phyloP scores from a whole-genome alignment of 2,888 invertebrate genomes.

The Zhengitettix transpicula region DNA sequence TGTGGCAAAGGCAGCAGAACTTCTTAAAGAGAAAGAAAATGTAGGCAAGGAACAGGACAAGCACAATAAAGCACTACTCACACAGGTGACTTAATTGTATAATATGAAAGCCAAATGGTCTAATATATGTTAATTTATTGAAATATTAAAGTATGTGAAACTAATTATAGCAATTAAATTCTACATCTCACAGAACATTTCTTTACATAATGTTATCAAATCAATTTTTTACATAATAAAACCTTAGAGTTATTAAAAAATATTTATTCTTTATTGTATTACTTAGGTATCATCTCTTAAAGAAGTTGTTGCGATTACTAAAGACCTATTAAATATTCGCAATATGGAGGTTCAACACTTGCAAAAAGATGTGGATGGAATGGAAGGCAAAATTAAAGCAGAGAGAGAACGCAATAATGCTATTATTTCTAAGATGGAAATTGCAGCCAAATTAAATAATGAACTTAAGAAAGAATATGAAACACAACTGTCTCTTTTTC shows the following conservation, averaged over 20 bases:
- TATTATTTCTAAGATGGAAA: constrained; percentile 51
- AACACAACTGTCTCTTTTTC: constrained; percentile 54
- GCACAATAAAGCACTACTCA: constrained; percentile 52
- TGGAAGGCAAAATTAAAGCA: constrained; percentile 49
- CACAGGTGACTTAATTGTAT: constrained; percentile 7
- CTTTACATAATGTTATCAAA: too few relatives aligned
- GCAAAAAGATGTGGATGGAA: constrained; percentile 45
- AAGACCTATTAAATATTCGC: constrained; percentile 60
- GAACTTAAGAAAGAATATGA: constrained; percentile 64
- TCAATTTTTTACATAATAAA: too few relatives aligned
- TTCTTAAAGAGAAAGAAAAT: constrained; percentile 60
- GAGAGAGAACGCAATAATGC: constrained; percentile 55
- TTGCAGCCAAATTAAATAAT: constrained; percentile 54
- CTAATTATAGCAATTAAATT: too few relatives aligned
- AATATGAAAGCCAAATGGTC: neutral
- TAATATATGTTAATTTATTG: neutral
- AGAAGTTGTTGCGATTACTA: constrained; percentile 66
- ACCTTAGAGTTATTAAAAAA: too few relatives aligned
- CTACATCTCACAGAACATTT: too few relatives aligned
- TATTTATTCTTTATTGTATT: neutral
- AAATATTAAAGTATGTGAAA: too few relatives aligned
- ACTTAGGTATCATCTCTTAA: constrained; percentile 58
- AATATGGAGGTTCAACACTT: constrained; percentile 58
- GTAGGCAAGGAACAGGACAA: constrained; percentile 61
- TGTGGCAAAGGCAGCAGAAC: constrained; percentile 46